Evolutionary conservation across 2,797 vertebrate species (phyloP).

Genomic region (Sebastes trivittatus): DNA sequence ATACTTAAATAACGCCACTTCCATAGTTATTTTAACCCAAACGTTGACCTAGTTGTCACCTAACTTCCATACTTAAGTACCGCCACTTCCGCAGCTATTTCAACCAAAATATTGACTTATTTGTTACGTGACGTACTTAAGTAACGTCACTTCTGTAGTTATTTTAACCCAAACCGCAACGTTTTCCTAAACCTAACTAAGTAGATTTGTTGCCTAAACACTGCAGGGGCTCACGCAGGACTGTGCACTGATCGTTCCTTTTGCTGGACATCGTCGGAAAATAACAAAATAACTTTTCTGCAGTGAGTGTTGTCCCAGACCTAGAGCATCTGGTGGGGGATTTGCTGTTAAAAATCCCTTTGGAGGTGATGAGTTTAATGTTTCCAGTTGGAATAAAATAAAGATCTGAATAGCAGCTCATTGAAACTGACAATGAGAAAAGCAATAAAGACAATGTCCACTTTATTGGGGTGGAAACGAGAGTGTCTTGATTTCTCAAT

Average conservation of each 20-base stretch:
- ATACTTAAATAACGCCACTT: background rate
- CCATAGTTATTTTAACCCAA: background rate
- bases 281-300: too few relatives aligned
- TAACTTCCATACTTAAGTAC: too few relatives aligned
- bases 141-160: too few relatives aligned
- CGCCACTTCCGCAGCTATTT: too few relatives aligned
- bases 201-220: background rate
- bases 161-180: fast-evolving
- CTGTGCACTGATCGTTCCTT: background rate
- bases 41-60: too few relatives aligned
- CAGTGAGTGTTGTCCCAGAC: background rate
- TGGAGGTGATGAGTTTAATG: background rate
- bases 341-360: background rate
- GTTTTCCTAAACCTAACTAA: background rate
- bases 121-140: too few relatives aligned
- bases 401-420: background rate
- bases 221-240: fast-evolving
- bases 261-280: background rate
- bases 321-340: background rate
- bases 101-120: too few relatives aligned
- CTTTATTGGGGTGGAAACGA: background rate
- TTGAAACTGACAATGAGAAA: background rate
- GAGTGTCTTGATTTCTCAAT: background rate
- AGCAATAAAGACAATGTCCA: background rate
- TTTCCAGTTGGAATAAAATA: background rate